Evolutionary conservation across 2,797 vertebrate genomes (phyloP), one percentile per base, ranked within the genome.

Genomic region (Leptodactylus fallax): DNA sequence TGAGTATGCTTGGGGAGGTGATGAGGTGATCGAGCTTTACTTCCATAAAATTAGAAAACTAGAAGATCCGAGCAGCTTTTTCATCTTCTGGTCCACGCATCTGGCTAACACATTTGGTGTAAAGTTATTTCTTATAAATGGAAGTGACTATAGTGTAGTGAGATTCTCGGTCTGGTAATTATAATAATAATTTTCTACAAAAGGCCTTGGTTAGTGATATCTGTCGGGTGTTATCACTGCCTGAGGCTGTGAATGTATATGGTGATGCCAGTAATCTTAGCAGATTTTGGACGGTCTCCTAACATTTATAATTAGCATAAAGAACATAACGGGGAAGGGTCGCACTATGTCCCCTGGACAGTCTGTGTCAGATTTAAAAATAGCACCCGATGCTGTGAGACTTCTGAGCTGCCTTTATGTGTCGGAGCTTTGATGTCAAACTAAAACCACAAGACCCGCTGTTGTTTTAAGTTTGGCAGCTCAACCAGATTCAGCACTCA

Each of bases 351-450:
- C 60, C 61, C 86, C 83, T 63, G 82, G 82, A 82, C 56, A 9
- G 72, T 55, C 51, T 65, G 80, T 79, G 47, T 63, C 47, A 11
- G 81, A 71, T 84, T 51, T 88, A 84, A 71, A 79, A 88, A 72
- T 79, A 88, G 87, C 63, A 72, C 14, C 60, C 61, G 55, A 60
- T 36, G 58, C 36, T 47, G 58, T 14, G 60, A 55, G 81, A 21
- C 65, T 60, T 83, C 60, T 45, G 63, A 84, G 87, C 74, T 6
- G 81, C 71, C 81, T 84, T 88, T 84, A 84, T 88, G 53, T 79
- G 81, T 60, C 6, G 27, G 17, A 25, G 87, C 87, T 88, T 88
- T 87, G 86, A 87, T 87, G 27, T 88, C 63, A 60, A 65, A 71
- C 23, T 67, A 79, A 79, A 88, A 84, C 81, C 87, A 88, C 81